Base-by-base conservation (phyloP, 2,113 vertebrate species). In the Apteryx owenii region DNA sequence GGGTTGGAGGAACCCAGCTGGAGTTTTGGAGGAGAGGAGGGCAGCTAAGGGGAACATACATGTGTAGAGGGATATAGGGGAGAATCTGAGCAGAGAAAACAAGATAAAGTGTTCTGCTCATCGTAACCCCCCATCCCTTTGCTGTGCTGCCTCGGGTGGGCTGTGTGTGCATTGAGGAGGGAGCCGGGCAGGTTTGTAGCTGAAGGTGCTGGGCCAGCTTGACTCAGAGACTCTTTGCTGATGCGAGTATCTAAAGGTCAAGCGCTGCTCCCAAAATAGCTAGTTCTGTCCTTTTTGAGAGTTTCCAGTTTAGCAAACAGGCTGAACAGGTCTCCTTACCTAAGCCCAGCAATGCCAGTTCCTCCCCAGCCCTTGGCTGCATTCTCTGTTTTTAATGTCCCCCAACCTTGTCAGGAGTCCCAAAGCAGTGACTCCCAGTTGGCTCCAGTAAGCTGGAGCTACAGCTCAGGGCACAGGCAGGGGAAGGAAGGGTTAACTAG, bases 191-290 rank as follows among this genome's bases (percentile, higher is more conserved):
- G 68, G 36, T 85, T 89, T 85, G 89, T 91, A 88, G 85, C 40
- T 51, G 79, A 53, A 88, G 78, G 40, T 81, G 78, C 91, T 90
- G 79, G 79, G 60, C 86, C 66, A 33, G 86, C 60, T 88, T 54
- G 31, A 8, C 87, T 81, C 81, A 31, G 64, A 46, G 36, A n/a
- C 60, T 84, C 64, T 53, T 83, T 42, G 77, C 62, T 81, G 78
- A 64, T 86, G 85, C 64, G 83, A 93, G 42, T 73, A 81, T 79
- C 73, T 77, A 36, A 78, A 88, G 69, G 85, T 90, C 9, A 5
- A 90, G 70, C 73, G 56, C 91, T 95, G 69, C 64, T 92, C 60
- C 91, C 8, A 6, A 90, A 90, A 88, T 85, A 90, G 73, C 73
- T 69, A 66, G 20, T n/a, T 81, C 21, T 44, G 60, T 85, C 78